A percentile compares a stretch with the other conserved stretches of the same genome.
phyloP scores from a whole-genome alignment of 2,113 vertebrate species.

The Kryptolebias marmoratus region DNA sequence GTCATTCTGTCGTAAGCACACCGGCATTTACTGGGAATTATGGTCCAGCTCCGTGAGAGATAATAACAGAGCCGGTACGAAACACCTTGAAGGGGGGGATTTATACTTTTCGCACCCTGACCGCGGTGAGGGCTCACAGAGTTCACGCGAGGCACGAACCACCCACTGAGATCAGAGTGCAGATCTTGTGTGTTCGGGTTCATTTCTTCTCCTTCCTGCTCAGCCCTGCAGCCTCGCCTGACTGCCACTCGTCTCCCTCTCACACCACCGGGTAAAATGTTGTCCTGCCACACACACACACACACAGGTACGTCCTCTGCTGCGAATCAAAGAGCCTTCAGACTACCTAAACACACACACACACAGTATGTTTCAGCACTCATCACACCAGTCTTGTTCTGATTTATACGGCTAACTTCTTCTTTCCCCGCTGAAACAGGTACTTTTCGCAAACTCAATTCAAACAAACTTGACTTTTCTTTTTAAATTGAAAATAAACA shows the following conservation, averaged over 20 bases:
- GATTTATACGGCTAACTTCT: too few relatives aligned
- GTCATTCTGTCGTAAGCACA: conserved; percentile 3
- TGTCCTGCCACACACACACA: not conserved
- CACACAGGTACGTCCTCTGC: too few relatives aligned
- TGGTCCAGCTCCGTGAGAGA: not conserved
- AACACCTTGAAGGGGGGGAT: not conserved
- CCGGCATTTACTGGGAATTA: conserved; percentile 29
- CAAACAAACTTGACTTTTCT: too few relatives aligned
- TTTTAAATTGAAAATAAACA: too few relatives aligned
- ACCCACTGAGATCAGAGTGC: not conserved
- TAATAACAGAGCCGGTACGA: conserved; percentile 34
- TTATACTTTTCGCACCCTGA: too few relatives aligned
- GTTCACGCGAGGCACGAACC: not conserved
- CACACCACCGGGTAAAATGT: conserved; percentile 13
- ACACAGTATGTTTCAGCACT: too few relatives aligned
- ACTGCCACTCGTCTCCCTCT: conserved; percentile 11
- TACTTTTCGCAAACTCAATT: too few relatives aligned
- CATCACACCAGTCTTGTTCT: too few relatives aligned
- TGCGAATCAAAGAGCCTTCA: too few relatives aligned
- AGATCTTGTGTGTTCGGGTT: not conserved
- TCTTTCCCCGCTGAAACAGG: too few relatives aligned
- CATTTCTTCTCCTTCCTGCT: conserved; percentile 50
- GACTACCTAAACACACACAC: too few relatives aligned
- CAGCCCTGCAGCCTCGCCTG: too few relatives aligned
- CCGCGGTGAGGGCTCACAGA: conserved; percentile 16